Base-by-base conservation (phyloP, 2,888 invertebrate species). In the Rapana venosa region DNA sequence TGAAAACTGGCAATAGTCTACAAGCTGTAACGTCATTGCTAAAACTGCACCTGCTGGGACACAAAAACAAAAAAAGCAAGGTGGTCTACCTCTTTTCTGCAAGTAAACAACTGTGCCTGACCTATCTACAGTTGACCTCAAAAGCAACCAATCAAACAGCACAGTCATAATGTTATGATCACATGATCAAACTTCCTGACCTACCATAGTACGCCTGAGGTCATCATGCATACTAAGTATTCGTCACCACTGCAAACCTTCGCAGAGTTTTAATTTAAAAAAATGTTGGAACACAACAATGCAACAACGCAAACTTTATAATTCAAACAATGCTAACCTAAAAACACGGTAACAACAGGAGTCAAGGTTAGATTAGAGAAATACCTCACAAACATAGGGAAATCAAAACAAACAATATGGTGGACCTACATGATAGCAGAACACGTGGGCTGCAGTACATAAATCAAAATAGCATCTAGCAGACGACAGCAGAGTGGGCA, bases 321-420 rank as follows among this genome's bases (percentile, higher is more conserved):
- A 17, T 22, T 66, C 66, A 66, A 17, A 66, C 26, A 66, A 66
- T 47, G 47, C 47, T 26, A 66, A 17, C 17, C 26, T 26, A 66
- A 17, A 66, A 22, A 47, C 47, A 47, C 47, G 47, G 2, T 8
- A 47, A 47, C 47, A 47, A 47, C 47, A 47, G 47, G n/a, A 74
- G 22, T 83, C 22, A 22, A 47, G 6, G 81, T 22, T 5, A 47
- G 36, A 83, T 36, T 35, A 66, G 58, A 22, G 66, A 66, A 32
- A 32, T 11, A 26, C 6, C 47, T 36, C 22, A 11, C 36, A 47
- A 83, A 22, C 81, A 20, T 8, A 6, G 47, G 22, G 47, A 8
- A 30, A 83, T 22, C 36, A 86, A 86, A 86, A 85, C 58, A 85
- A 85, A 86, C 86, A 86, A 86, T 86, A 86, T 86, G 86, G 86